Evolutionary conservation across 2,113 vertebrate species (phyloP).

Genomic region (Stigmatopora nigra): DNA sequence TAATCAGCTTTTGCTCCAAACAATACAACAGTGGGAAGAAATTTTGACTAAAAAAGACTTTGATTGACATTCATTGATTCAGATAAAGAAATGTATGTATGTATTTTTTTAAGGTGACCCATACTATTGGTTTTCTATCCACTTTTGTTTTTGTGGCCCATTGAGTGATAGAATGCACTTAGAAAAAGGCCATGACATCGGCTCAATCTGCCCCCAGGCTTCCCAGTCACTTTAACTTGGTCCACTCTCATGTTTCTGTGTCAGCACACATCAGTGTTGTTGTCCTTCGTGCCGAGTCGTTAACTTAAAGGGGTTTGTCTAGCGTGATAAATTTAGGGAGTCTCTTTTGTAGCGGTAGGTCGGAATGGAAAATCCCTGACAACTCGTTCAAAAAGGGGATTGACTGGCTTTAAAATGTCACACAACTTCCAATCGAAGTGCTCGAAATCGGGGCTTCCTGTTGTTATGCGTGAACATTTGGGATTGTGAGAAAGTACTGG

Average conservation of each 20-base stretch:
- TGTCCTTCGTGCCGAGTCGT: conserved; percentile 56
- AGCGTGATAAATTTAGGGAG: conserved; percentile 59
- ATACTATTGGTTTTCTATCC: conserved; percentile 13
- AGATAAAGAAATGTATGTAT: conserved; percentile 18
- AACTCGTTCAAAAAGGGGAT: conserved; percentile 40
- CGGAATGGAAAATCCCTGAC: conserved; percentile 32
- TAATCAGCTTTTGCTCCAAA: background rate
- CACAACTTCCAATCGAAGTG: conserved; percentile 44
- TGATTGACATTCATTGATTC: background rate
- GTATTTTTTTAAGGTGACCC: conserved; percentile 34
- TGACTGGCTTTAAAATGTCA: conserved; percentile 49
- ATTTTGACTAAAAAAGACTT: background rate
- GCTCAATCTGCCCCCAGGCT: conserved; percentile 38
- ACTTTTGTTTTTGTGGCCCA: conserved; percentile 32
- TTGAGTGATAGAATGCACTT: conserved; percentile 39
- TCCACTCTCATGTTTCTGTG: conserved; percentile 58
- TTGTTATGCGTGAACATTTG: conserved; percentile 54
- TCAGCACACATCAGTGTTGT: conserved; percentile 63
- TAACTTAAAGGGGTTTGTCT: conserved; percentile 64
- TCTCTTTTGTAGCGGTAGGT: conserved; percentile 45
- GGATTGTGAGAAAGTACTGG: conserved; percentile 52
- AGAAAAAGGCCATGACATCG: conserved; percentile 35
- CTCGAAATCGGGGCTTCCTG: conserved; percentile 53
- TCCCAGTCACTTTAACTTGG: conserved; percentile 29
- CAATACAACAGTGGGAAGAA: background rate